Conservation (phyloP, 2,113 vertebrate genomes). For the Cercopithecus mona region DNA sequence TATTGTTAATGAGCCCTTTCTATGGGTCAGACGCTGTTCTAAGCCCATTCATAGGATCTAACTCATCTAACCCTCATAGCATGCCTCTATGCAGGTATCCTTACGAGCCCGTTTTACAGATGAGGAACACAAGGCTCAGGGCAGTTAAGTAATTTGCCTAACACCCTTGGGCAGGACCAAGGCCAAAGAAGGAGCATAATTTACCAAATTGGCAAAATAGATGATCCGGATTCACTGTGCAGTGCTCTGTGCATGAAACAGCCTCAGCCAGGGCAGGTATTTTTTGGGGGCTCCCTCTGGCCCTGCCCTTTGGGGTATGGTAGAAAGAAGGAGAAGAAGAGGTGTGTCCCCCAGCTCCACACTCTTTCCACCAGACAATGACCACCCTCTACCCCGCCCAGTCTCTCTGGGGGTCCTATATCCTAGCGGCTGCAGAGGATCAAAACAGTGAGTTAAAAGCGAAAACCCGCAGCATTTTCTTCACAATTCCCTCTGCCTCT, state of each 20-base stretch:
- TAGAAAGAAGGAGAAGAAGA: neutral
- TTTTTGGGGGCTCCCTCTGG: neutral
- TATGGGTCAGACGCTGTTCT: neutral
- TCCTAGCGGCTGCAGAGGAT: slow-evolving; percentile 29
- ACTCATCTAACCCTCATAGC: neutral
- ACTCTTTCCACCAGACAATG: neutral
- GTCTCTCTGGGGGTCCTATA: neutral
- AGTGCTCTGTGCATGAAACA: neutral
- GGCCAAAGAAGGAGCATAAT: neutral
- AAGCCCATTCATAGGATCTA: neutral
- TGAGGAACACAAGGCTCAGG: neutral
- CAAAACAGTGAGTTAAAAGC: slow-evolving; percentile 43
- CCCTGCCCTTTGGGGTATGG: neutral
- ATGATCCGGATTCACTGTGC: neutral
- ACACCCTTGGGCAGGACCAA: neutral
- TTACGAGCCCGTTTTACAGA: neutral
- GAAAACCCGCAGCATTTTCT: slow-evolving; percentile 28
- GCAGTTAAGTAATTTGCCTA: neutral
- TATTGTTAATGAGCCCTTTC: neutral
- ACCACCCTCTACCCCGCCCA: neutral
- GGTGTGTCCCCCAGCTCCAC: neutral
- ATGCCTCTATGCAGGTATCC: accelerated
- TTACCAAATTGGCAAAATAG: neutral
- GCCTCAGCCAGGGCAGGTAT: neutral
- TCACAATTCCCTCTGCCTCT: slow-evolving; percentile 43